Evolutionary conservation across 2,888 invertebrate species (phyloP).

Genomic region (Tachina lurida): DNA sequence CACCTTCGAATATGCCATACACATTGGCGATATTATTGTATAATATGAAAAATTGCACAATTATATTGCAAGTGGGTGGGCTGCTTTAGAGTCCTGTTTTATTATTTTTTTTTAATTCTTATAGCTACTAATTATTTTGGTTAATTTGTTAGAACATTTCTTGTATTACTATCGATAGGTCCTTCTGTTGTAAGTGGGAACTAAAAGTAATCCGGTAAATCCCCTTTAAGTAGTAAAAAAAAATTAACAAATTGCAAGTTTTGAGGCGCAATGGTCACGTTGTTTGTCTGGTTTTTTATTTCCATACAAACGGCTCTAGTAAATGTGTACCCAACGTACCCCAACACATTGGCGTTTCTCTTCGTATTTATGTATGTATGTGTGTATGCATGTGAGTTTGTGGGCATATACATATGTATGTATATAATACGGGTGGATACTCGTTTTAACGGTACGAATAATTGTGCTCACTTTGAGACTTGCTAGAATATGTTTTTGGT

Average conservation of each 20-base stretch:
- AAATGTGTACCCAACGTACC: background rate
- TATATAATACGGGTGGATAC: constrained; percentile 21
- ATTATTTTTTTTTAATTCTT: too few relatives aligned
- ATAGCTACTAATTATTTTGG: too few relatives aligned
- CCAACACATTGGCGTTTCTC: background rate
- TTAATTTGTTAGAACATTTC: too few relatives aligned
- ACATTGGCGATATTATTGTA: too few relatives aligned
- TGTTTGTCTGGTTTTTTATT: background rate
- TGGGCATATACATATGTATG: background rate
- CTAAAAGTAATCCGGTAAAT: background rate
- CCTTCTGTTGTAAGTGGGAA: too few relatives aligned
- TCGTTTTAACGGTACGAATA: background rate
- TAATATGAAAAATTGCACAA: too few relatives aligned
- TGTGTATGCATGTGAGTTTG: too few relatives aligned
- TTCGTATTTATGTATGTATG: background rate
- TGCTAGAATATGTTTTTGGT: constrained; percentile 18
- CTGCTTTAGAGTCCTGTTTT: too few relatives aligned
- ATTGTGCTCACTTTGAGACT: background rate
- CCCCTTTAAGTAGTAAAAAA: background rate
- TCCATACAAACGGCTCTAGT: background rate
- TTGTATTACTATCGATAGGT: too few relatives aligned
- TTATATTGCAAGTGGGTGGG: too few relatives aligned
- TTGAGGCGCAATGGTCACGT: background rate
- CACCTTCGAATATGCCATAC: too few relatives aligned
- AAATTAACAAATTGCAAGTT: background rate